Base-by-base conservation (phyloP, 2,888 invertebrate genomes). In the Ochropleura leucogaster region DNA sequence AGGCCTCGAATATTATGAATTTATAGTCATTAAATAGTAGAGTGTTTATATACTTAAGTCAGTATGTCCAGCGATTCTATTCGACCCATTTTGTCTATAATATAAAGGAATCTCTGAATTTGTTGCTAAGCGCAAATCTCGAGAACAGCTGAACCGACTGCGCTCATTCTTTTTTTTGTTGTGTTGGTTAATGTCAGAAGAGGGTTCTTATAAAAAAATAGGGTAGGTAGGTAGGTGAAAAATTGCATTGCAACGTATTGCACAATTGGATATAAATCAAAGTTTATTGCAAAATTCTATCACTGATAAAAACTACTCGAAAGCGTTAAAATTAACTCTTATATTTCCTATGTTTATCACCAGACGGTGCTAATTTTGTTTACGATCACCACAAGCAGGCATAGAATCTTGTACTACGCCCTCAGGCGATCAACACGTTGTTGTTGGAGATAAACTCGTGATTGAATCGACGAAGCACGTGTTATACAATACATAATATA, bases 401-500 rank as follows among this genome's bases (percentile, higher is more conserved):
- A 18, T 60, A n/a, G 18, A 10, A 42, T 5, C 18, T n/a, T 18
- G 42, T 10, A 42, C 1, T 3, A 60, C 10, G 5, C 2, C 10
- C 10, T 60, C 2, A 10, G 42, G 18, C 9, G 42, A 59, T 40
- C n/a, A n/a, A 30, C 40, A 30, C 20, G 47, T 49, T 42, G 30
- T 57, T 30, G 30, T 57, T 30, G 44, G 40, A 68, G 68, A 79
- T 68, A 65, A 71, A 20, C n/a, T 12, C 30, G 62, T 71, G n/a
- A 71, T 75, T 63, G 42, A 46, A 14, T 14, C 42, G 8, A 53
- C 44, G 12, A 59, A 60, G 62, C 7, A 63, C 18, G 42, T 55
- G 53, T 16, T 55, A 42, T 10, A 73, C 18, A 59, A 72, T 40
- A 79, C 18, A 73, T 40, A 46, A 65, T 68, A 47, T 72, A 71